Evolutionary conservation across 2,113 vertebrate species (phyloP), one percentile per base, ranked within the genome.

Genomic region (Cyrtonyx montezumae): DNA sequence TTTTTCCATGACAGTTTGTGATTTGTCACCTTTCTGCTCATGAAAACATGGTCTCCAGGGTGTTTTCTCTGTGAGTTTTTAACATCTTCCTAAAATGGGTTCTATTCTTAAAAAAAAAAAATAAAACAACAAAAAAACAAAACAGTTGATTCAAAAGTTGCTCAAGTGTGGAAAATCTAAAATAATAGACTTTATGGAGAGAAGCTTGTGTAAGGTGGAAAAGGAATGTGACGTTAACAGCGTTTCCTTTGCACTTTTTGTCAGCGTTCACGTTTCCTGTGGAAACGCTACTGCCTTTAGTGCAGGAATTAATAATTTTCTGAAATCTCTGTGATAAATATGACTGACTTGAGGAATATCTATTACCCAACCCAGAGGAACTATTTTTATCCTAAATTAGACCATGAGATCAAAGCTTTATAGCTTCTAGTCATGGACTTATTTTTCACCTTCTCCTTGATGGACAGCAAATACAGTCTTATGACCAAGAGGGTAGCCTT

Each of bases 371-470:
- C 36, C 30, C 40, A 90, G 78, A 92, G 46, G 61, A 87, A n/a
- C 6, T 79, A 78, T 87, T 89, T 92, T 91, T 91, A 23, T 80
- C 61, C 34, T 83, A 76, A 91, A 94, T 71, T 62, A 79, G 40
- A 48, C 32, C 12, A 61, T 67, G 37, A 59, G 91, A 77, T 28
- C 25, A 82, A 86, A 95, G 37, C 56, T 77, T 86, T 83, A 78
- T 59, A 43, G 40, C 61, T 94, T 91, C 43, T 79, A 78, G 32
- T 90, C 23, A 45, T 63, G 25, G 89, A 83, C 87, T 95, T 89
- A 56, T 88, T 92, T 95, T 93, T 89, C 79, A 85, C 82, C 40
- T 94, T 94, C 37, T 92, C 36, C 70, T 96, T 93, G 61, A 87
- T 65, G 71, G 37, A 70, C 71, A 87, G 67, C 75, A 93, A 80